These are phyloP conservation scores for Chaetodon trifascialis DNA, from an alignment of 2,113 vertebrate species.

Conservation along the genomic window DNA sequence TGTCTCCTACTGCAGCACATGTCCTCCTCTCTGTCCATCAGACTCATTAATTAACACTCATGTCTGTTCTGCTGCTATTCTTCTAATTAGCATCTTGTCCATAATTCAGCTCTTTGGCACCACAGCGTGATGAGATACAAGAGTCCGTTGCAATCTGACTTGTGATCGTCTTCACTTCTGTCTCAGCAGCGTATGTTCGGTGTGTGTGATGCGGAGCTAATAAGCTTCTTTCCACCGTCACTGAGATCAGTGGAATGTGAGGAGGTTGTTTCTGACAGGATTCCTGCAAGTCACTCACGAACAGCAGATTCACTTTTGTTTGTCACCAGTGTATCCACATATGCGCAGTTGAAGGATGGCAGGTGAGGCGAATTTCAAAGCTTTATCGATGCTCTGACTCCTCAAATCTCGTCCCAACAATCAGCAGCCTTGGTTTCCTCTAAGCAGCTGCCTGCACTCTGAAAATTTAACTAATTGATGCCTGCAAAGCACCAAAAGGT, in stretches of 20 bases:
- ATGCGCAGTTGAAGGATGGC: no score
- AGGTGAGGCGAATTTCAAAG: no score
- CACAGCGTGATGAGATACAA: neutral
- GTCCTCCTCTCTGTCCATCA: slow-evolving; percentile 13
- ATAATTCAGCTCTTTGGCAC: neutral
- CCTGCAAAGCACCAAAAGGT: no score
- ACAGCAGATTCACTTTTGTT: no score
- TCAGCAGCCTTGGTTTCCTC: no score
- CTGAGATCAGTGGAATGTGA: neutral
- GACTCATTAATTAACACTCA: neutral
- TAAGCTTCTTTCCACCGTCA: neutral
- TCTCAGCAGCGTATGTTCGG: neutral
- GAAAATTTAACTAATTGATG: no score
- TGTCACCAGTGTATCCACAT: no score
- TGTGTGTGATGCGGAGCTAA: neutral
- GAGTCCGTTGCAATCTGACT: slow-evolving; percentile 2
- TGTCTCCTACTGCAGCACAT: no score
- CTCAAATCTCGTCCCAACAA: no score
- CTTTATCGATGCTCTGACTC: no score
- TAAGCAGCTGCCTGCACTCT: no score
- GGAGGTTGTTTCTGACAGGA: neutral
- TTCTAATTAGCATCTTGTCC: slow-evolving; percentile 22
- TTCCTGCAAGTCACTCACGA: neutral
- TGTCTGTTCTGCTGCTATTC: slow-evolving; percentile 1
- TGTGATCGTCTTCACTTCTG: neutral